Conservation (phyloP, 2,888 invertebrate genomes). For the Blera fallax region DNA sequence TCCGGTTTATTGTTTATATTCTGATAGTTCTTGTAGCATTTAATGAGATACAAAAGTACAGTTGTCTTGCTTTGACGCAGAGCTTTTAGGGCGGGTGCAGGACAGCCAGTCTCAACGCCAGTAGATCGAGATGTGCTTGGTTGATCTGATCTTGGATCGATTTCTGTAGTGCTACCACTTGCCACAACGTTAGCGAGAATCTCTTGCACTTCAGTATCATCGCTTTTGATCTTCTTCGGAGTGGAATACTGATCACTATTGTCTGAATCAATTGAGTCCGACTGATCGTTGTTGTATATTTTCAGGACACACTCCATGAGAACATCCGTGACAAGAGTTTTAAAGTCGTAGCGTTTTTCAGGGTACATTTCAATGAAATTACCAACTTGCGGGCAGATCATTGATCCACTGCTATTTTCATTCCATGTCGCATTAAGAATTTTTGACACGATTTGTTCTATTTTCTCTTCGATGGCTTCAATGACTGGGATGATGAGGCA, state of each 20-base stretch:
- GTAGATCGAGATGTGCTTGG: constrained; percentile 74
- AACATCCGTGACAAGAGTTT: constrained; percentile 85
- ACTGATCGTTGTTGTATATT: constrained; percentile 80
- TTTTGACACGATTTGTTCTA: constrained; percentile 85
- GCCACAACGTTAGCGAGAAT: constrained; percentile 78
- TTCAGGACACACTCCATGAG: constrained; percentile 81
- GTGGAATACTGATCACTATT: constrained; percentile 82
- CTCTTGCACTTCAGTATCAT: constrained; percentile 81
- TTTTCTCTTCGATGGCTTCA: constrained; percentile 80
- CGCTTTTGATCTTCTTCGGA: constrained; percentile 82
- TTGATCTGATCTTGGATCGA: constrained; percentile 64
- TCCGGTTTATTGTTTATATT: constrained; percentile 66
- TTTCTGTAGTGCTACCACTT: constrained; percentile 66
- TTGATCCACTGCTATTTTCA: constrained; percentile 84
- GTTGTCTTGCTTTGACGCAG: constrained; percentile 77
- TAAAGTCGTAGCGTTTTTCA: constrained; percentile 79
- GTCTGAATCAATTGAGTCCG: constrained; percentile 76
- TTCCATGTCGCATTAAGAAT: constrained; percentile 89
- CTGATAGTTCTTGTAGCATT: constrained; percentile 78
- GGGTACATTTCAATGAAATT: constrained; percentile 84
- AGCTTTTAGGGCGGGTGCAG: constrained; percentile 73
- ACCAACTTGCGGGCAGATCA: constrained; percentile 84
- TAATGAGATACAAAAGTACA: constrained; percentile 78
- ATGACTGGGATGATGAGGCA: constrained; percentile 57
- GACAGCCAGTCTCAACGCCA: constrained; percentile 59